phyloP scores from a whole-genome alignment of 2,797 vertebrate genomes.

The Passerculus sandwichensis region DNA sequence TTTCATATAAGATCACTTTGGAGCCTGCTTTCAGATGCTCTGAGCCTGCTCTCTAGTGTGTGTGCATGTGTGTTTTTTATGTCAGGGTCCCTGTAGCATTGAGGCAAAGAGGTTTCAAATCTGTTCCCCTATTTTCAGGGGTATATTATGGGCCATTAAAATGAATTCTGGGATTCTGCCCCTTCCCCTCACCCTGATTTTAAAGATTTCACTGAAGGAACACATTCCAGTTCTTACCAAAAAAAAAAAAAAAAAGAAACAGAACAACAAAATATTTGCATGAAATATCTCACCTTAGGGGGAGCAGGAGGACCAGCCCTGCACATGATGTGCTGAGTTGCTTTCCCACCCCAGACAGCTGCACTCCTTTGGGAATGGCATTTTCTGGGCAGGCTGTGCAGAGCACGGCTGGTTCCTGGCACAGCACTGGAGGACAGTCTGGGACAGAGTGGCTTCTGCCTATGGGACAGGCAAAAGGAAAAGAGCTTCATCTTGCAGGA shows the following conservation, averaged over 20 bases:
- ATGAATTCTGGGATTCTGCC: constrained; percentile 2
- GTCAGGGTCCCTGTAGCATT: not conserved
- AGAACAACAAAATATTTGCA: not conserved
- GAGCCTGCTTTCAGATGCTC: constrained; percentile 20
- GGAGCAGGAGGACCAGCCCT: not conserved
- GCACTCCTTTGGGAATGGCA: not conserved
- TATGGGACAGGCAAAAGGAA: not conserved
- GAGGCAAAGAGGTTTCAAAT: constrained; percentile 6
- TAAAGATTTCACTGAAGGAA: not conserved
- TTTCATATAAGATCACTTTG: constrained; percentile 26
- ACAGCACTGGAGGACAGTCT: not conserved
- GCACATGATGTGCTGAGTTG: not conserved
- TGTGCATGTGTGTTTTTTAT: constrained; percentile 1
- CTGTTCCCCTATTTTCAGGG: constrained; percentile 56
- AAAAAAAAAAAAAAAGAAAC: not conserved
- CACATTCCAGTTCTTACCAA: not conserved
- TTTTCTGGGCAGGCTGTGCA: not conserved
- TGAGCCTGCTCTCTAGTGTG: not conserved
- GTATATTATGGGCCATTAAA: not conserved
- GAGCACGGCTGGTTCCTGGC: not conserved
- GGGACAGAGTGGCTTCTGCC: not conserved
- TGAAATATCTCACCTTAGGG: not conserved
- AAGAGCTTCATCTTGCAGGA: not conserved
- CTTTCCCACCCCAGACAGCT: not conserved
- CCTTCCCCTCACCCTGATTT: not conserved